Percentiles rank a stretch among this genome's conserved stretches.
These are phyloP conservation scores for Nothocercus nigrocapillus DNA, from an alignment of 2,113 vertebrate species.

Conservation along the genomic window DNA sequence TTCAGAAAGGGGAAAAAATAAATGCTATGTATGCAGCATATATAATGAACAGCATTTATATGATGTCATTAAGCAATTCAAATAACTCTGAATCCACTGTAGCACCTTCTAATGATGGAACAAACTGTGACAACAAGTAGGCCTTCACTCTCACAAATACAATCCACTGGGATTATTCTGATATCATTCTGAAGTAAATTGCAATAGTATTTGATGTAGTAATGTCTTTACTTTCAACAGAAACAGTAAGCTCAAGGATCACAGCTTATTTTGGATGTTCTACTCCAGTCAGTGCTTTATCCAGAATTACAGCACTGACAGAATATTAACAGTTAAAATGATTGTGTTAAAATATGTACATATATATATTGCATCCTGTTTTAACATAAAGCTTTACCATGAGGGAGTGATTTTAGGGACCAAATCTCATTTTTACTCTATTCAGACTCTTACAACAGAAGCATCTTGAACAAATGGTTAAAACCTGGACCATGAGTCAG, in stretches of 20 bases:
- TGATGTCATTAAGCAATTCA: background rate
- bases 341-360: background rate
- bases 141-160: background rate
- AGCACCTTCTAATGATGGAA: fast-evolving
- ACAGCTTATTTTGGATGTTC: background rate
- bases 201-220: background rate
- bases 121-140: background rate
- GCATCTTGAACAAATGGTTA: background rate
- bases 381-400: background rate
- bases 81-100: background rate
- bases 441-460: background rate
- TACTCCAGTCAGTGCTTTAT: background rate
- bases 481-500: background rate
- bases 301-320: background rate
- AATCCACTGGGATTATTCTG: background rate
- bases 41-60: background rate
- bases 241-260: background rate
- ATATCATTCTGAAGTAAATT: background rate
- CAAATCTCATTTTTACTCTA: background rate
- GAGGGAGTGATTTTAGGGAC: background rate
- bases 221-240: background rate
- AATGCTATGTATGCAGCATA: background rate
- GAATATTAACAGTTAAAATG: background rate
- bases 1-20: background rate
- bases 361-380: background rate